Percentiles rank a stretch among this genome's conserved stretches.
Evolutionary conservation across 2,113 vertebrate genomes (phyloP).

Genomic region (human): DNA sequence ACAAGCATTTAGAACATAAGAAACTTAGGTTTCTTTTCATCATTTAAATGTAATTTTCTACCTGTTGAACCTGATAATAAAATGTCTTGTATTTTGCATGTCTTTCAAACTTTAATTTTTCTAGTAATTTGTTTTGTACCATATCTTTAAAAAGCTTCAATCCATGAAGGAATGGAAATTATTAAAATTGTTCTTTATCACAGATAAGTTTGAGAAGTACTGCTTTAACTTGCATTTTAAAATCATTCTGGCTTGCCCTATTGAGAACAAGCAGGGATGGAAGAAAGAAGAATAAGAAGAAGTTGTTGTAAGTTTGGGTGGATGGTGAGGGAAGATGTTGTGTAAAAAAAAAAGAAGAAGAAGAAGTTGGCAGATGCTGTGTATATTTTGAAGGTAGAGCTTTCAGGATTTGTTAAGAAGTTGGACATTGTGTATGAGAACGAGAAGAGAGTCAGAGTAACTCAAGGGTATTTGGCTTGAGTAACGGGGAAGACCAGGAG

Average conservation of each 20-base stretch:
- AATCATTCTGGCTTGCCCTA: neutral
- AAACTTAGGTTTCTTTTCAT: neutral
- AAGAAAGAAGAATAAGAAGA: neutral
- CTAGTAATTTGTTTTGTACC: neutral
- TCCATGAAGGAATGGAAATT: neutral
- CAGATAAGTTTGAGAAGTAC: neutral
- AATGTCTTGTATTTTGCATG: neutral
- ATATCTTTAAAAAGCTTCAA: neutral
- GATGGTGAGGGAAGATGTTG: neutral
- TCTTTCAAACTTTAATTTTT: neutral
- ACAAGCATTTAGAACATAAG: neutral
- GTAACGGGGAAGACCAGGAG: neutral
- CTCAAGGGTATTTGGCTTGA: neutral
- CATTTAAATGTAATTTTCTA: neutral
- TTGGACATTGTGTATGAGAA: neutral
- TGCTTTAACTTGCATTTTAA: neutral
- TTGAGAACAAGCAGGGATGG: neutral
- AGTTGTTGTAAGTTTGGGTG: neutral
- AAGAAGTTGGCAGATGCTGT: neutral
- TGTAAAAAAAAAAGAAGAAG: neutral
- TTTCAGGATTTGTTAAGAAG: neutral
- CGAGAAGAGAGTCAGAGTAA: neutral
- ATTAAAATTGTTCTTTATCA: neutral
- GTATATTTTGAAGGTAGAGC: neutral
- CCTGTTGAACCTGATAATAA: neutral